phyloP scores from a whole-genome alignment of 2,113 vertebrate genomes.

The Callionymus lyra region DNA sequence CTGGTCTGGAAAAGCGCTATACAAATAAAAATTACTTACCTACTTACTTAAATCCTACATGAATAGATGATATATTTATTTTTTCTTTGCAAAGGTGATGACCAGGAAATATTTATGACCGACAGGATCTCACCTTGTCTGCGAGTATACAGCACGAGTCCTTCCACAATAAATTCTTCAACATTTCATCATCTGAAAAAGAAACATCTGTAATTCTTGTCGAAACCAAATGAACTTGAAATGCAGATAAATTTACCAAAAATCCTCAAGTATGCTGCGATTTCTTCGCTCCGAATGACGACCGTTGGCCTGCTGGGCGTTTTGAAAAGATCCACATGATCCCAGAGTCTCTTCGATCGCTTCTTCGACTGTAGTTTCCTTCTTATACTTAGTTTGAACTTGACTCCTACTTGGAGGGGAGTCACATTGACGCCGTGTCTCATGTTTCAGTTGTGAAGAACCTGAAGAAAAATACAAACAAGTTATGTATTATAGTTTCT shows the following conservation, averaged over 20 bases:
- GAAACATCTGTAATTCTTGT: not conserved
- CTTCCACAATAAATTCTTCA: slow-evolving; percentile 91
- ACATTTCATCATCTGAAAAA: slow-evolving; percentile 81
- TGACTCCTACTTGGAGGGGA: slow-evolving; percentile 67
- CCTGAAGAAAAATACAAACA: too few species aligned
- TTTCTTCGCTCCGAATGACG: slow-evolving; percentile 81
- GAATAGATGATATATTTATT: too few species aligned
- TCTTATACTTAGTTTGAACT: slow-evolving; percentile 62
- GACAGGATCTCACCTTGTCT: slow-evolving; percentile 74
- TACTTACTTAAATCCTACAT: too few species aligned
- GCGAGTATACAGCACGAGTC: slow-evolving; percentile 89
- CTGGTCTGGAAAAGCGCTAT: too few species aligned
- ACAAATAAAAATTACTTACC: too few species aligned
- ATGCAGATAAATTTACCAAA: slow-evolving; percentile 68
- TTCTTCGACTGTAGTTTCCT: slow-evolving; percentile 58
- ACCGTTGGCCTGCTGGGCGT: slow-evolving; percentile 55
- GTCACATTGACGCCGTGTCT: slow-evolving; percentile 26
- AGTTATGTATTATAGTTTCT: too few species aligned
- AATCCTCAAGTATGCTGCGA: slow-evolving; percentile 85
- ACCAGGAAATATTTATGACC: too few species aligned
- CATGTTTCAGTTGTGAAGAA: too few species aligned
- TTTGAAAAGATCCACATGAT: slow-evolving; percentile 16
- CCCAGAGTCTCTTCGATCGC: slow-evolving; percentile 24
- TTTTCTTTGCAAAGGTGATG: too few species aligned
- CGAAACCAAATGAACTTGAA: not conserved